Evolutionary conservation across 2,888 invertebrate species (phyloP).

Genomic region (Synergus itoensis): DNA sequence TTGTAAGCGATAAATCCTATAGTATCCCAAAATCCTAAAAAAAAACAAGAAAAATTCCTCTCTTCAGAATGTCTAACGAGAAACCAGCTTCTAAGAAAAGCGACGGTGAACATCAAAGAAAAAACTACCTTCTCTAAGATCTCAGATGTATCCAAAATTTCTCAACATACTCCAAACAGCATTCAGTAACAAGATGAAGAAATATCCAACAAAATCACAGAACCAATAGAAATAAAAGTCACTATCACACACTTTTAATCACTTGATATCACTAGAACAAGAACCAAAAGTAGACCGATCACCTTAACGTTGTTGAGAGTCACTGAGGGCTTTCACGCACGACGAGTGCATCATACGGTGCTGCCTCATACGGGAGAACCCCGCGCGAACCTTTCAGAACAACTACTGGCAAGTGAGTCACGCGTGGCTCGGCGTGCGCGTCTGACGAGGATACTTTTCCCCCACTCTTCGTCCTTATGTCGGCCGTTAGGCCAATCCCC

Average conservation of each 20-base stretch:
- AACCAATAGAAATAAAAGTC: constrained; percentile 39
- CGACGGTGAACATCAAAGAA: constrained; percentile 7
- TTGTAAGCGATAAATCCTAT: too few relatives aligned
- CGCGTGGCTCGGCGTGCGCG: constrained; percentile 64
- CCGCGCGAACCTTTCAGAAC: constrained; percentile 55
- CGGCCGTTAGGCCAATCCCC: constrained; percentile 39
- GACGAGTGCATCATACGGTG: constrained; percentile 59
- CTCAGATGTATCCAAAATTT: constrained; percentile 23
- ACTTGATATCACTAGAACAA: constrained; percentile 77
- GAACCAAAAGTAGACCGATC: constrained; percentile 71
- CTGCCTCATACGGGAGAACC: constrained; percentile 72
- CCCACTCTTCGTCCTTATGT: constrained; percentile 41
- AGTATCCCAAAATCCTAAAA: too few relatives aligned
- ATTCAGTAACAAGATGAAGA: neutral
- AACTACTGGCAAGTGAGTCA: constrained; percentile 67
- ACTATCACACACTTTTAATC: constrained; percentile 36
- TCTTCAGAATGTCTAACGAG: neutral
- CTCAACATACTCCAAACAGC: neutral
- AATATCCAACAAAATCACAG: constrained; percentile 9
- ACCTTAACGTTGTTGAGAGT: constrained; percentile 75
- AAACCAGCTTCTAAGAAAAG: constrained; percentile 19
- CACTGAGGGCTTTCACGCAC: constrained; percentile 75
- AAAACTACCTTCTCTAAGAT: neutral
- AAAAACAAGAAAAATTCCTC: neutral
- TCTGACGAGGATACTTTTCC: constrained; percentile 60